Evolutionary conservation across 2,797 vertebrate species (phyloP).

Genomic region (Sitta carolinensis): DNA sequence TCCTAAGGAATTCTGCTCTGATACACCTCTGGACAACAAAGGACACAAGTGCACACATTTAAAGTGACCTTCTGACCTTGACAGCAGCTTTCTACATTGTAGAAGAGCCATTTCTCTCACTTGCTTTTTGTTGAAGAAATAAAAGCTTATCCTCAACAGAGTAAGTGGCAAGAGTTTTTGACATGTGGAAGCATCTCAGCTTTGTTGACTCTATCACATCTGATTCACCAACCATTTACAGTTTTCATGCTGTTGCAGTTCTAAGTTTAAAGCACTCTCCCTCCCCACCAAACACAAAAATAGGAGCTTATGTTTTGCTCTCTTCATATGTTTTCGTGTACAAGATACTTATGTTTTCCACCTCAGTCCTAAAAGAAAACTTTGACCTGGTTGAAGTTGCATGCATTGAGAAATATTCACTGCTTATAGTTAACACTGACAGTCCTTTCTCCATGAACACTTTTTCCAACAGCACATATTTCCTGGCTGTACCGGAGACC

Average conservation of each 20-base stretch:
- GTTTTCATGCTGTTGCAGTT: background rate
- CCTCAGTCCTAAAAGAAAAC: background rate
- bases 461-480: background rate
- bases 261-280: background rate
- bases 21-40: background rate
- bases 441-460: background rate
- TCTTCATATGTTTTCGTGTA: background rate
- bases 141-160: background rate
- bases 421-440: background rate
- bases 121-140: background rate
- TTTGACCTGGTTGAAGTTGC: background rate
- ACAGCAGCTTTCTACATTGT: background rate
- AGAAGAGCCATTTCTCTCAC: background rate
- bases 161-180: background rate
- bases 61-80: background rate
- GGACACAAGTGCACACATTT: too few species aligned
- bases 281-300: background rate
- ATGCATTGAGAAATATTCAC: background rate
- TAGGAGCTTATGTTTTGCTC: background rate
- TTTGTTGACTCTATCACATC: background rate
- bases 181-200: rapidly evolving
- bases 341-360: background rate
- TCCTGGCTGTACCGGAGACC: background rate
- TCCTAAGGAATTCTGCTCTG: background rate
- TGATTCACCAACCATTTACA: background rate